These are phyloP conservation scores for Adineta ricciae DNA, from an alignment of 2,888 invertebrate genomes.

Conservation along the genomic window DNA sequence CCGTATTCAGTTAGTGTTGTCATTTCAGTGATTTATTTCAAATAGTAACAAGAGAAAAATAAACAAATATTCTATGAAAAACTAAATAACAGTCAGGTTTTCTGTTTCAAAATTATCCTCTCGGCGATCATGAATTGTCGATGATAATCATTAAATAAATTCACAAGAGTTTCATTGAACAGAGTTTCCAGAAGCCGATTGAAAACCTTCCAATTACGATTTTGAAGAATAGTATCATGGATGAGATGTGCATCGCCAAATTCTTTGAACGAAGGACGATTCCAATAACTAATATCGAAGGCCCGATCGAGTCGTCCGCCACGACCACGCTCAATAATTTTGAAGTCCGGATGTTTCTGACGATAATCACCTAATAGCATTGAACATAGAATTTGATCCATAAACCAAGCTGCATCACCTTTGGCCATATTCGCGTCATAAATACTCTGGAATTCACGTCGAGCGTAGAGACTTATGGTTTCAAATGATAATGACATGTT, in stretches of 20 bases:
- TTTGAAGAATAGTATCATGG: not conserved
- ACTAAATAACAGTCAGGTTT: not conserved
- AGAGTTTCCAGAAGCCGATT: not conserved
- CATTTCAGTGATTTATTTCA: no score
- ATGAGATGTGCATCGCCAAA: constrained; percentile 9
- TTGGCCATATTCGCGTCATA: not conserved
- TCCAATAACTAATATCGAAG: not conserved
- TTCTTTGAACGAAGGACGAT: not conserved
- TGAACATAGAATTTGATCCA: not conserved
- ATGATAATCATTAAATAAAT: not conserved
- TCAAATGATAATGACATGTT: not conserved
- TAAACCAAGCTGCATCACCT: constrained; percentile 12
- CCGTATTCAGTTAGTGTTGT: not conserved
- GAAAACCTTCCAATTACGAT: not conserved
- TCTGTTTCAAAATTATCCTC: not conserved
- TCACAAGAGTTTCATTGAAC: not conserved
- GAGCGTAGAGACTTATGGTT: not conserved
- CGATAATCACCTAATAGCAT: not conserved
- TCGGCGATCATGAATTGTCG: not conserved
- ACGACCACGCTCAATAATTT: not conserved
- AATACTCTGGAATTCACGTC: not conserved
- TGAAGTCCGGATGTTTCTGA: not conserved
- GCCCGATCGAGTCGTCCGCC: not conserved
- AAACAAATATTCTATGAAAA: not conserved
- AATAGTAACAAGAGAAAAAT: not conserved